Base-by-base conservation (phyloP, 2,888 invertebrate genomes). In the Tolmerus cingulatus region DNA sequence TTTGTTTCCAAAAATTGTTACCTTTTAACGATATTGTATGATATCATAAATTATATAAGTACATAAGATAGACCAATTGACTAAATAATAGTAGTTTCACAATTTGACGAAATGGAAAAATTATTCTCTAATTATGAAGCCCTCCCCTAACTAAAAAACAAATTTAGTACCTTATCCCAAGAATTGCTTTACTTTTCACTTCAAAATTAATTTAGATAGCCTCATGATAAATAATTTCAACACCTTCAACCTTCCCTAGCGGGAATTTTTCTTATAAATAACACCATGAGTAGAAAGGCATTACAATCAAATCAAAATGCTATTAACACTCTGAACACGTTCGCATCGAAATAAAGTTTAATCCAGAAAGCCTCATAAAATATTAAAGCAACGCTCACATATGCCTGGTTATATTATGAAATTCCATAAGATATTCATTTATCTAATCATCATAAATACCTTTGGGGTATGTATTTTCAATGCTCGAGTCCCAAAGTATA, bases 381-480 rank as follows among this genome's bases (percentile, higher is more conserved):
- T 84, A 84, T 84, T 84, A 37, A 84, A 66, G 40, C 1, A 57
- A 19, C 66, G 40, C 57, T 57, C 82, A 66, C 57, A 66, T 82
- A 82, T 82, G 51, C 82, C 66, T 14, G 27, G 30, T 30, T 57
- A 55, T 37, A 57, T 82, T 82, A 82, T 82, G 57, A 66, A 82
- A 82, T 57, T 57, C 66, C 57, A 82, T 82, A 57, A 82, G 16
- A 57, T 82, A 82, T 66, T 82, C 82, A 82, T 82, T 82, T 82
- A 82, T 57, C 82, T 82, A 82, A 82, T 84, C 82, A 84, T 84
- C 82, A 66, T 66, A 84, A 84, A 84, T 84, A 84, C 82, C 82
- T 84, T 19, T 84, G 82, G 66, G 82, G 30, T 19, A 66, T 57
- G 46, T 84, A 43, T 40, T 57, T 84, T 84, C 82, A 46, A 84